These are phyloP conservation scores for Halcyon chelicuti DNA, from an alignment of 2,797 vertebrate species.

Conservation along the genomic window DNA sequence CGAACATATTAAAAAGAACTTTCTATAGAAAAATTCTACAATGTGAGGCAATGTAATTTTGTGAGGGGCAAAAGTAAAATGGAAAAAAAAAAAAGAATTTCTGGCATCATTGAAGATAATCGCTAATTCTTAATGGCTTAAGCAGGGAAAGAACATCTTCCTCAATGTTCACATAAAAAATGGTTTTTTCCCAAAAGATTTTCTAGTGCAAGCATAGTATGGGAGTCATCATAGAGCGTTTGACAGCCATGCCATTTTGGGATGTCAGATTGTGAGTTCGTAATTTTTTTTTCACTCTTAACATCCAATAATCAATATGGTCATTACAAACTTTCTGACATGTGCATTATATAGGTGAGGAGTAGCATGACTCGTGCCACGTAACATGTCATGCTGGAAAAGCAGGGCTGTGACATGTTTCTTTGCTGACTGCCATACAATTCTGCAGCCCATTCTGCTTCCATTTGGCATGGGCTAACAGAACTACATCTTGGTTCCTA, in stretches of 20 bases:
- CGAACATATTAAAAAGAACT: rapidly evolving
- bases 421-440: not conserved
- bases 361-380: not conserved
- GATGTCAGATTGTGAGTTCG: not conserved
- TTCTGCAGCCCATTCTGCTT: not conserved
- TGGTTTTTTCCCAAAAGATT: not conserved
- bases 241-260: not conserved
- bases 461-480: not conserved
- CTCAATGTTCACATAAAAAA: not conserved
- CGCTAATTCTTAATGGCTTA: not conserved
- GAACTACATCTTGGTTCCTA: not conserved
- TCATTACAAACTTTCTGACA: not conserved
- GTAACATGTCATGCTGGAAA: not conserved
- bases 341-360: not conserved
- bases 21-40: not conserved
- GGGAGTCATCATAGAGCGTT: rapidly evolving
- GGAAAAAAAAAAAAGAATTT: not conserved
- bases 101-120: not conserved
- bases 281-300: not conserved
- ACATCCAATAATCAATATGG: not conserved
- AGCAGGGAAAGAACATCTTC: not conserved
- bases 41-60: not conserved
- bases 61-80: not conserved
- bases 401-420: not conserved
- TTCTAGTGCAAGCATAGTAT: not conserved